Conservation (phyloP, 2,888 invertebrate species). For the Nomada goodeniana region DNA sequence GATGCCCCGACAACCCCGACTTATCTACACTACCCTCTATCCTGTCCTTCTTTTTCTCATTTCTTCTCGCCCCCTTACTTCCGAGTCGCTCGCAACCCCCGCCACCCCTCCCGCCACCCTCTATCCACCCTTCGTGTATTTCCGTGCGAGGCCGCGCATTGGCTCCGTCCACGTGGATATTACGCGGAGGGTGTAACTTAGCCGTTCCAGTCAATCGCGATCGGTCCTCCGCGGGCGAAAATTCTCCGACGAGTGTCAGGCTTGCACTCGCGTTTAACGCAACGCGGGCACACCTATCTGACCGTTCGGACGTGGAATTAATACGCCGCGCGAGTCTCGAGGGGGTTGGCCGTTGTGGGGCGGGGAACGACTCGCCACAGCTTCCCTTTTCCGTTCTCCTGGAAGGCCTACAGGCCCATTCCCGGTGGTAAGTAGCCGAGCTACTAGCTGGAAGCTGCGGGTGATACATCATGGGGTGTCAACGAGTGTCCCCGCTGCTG, state of each 20-base stretch:
- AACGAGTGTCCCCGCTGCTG: constrained; percentile 78
- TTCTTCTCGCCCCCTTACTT: constrained; percentile 40
- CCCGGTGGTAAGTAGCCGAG: constrained; percentile 71
- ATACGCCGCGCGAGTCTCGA: constrained; percentile 20
- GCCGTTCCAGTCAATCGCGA: neutral
- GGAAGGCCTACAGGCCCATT: constrained; percentile 50
- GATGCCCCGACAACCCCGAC: constrained; percentile 70
- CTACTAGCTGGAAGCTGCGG: constrained; percentile 68
- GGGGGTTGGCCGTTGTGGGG: neutral
- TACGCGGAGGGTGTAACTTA: neutral
- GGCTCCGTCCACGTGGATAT: neutral
- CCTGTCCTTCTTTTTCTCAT: constrained; percentile 52
- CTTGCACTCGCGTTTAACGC: neutral
- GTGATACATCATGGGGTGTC: constrained; percentile 80
- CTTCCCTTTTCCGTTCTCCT: constrained; percentile 56
- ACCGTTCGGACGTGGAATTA: constrained; percentile 18
- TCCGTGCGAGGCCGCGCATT: constrained; percentile 31
- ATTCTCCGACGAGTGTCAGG: neutral
- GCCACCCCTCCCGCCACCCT: neutral
- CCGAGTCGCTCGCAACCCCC: constrained; percentile 27
- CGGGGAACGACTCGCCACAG: constrained; percentile 32
- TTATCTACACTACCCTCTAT: constrained; percentile 69
- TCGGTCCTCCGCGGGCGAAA: neutral
- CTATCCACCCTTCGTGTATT: constrained; percentile 28
- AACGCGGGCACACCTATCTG: neutral